Evolutionary conservation across 2,797 vertebrate genomes (phyloP).

Genomic region (Eulemur rubriventer): DNA sequence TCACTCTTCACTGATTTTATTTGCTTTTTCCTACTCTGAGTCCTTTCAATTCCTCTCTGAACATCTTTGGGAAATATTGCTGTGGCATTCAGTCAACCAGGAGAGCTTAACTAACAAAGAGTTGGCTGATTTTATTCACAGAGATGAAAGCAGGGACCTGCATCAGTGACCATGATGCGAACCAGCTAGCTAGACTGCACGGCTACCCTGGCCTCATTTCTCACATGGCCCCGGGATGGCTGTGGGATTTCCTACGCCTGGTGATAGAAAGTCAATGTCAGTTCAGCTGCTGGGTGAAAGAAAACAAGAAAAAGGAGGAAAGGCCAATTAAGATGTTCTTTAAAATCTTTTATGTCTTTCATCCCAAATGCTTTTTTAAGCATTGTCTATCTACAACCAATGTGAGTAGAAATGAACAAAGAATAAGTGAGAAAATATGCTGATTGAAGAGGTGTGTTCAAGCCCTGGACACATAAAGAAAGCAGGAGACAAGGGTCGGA

Average conservation of each 20-base stretch:
- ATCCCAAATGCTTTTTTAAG: background rate
- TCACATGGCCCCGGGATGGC: background rate
- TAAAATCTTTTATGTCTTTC: conserved; percentile 15
- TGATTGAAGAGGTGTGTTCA: background rate
- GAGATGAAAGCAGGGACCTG: conserved; percentile 15
- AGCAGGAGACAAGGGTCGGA: background rate
- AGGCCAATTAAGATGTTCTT: background rate
- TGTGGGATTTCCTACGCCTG: background rate
- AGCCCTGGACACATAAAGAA: background rate
- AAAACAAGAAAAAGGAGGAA: background rate
- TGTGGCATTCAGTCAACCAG: conserved; percentile 48
- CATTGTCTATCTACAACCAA: background rate
- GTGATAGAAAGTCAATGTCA: background rate
- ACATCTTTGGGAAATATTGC: conserved; percentile 62
- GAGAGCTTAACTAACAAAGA: conserved; percentile 65
- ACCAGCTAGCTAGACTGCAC: background rate
- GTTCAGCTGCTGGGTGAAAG: background rate
- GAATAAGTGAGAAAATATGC: background rate
- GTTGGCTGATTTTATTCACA: conserved; percentile 27
- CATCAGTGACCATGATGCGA: background rate
- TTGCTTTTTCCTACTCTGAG: conserved; percentile 74
- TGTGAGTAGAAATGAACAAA: background rate
- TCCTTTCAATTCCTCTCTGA: conserved; percentile 63
- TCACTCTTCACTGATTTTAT: conserved; percentile 84
- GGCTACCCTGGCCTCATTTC: background rate